phyloP scores from a whole-genome alignment of 92 coral and sea anemone genomes.

The Actinernus sp. region DNA sequence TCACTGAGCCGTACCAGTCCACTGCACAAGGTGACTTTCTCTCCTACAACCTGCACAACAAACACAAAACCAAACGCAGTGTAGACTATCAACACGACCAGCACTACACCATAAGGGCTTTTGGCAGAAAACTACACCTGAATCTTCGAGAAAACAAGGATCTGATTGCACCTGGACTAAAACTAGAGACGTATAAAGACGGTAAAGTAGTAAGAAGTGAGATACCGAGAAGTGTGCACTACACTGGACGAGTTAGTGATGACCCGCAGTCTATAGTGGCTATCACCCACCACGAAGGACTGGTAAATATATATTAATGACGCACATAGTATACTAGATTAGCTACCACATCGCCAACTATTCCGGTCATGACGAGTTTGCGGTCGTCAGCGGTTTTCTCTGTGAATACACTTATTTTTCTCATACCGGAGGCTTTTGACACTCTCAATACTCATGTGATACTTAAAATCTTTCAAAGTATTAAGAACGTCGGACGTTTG shows the following conservation, averaged over 20 bases:
- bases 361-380: too few relatives aligned
- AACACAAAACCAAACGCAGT: slow-evolving; percentile 55
- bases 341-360: too few relatives aligned
- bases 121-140: slow-evolving; percentile 76
- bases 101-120: slow-evolving; percentile 69
- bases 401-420: too few relatives aligned
- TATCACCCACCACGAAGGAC: slow-evolving; percentile 74
- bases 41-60: slow-evolving; percentile 37
- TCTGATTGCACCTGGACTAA: slow-evolving; percentile 74
- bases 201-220: slow-evolving; percentile 63
- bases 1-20: slow-evolving; percentile 68
- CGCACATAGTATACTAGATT: too few relatives aligned
- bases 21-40: slow-evolving; percentile 39
- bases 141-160: slow-evolving; percentile 71
- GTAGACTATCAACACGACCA: slow-evolving; percentile 13
- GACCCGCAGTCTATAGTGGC: slow-evolving; percentile 89
- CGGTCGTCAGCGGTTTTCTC: too few relatives aligned
- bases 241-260: slow-evolving; percentile 81
- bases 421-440: too few relatives aligned
- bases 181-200: slow-evolving; percentile 48
- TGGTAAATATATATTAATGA: slow-evolving; percentile 88
- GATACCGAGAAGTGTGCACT: slow-evolving; percentile 59
- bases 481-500: too few relatives aligned
- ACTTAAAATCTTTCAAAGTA: too few relatives aligned
- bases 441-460: too few relatives aligned